These are phyloP conservation scores for Osmoderma eremita DNA, from an alignment of 2,888 invertebrate species.

Conservation along the genomic window DNA sequence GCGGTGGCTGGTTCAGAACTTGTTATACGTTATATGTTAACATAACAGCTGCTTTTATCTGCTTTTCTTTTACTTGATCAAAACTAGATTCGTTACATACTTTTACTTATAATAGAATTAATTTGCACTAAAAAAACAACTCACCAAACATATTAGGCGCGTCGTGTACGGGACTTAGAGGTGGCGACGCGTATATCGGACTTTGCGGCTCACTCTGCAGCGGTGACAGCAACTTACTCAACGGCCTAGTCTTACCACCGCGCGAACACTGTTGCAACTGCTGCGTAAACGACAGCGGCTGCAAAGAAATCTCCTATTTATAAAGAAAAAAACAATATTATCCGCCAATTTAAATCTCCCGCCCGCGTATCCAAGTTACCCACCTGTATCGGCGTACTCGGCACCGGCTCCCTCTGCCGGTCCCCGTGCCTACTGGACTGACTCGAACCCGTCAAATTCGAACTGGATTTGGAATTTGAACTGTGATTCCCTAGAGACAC, in stretches of 20 bases:
- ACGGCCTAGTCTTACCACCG: conserved; percentile 72
- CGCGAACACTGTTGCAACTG: conserved; percentile 88
- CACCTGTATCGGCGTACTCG: conserved; percentile 54
- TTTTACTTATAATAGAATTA: background rate
- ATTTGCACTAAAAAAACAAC: conserved; percentile 11
- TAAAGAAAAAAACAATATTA: background rate
- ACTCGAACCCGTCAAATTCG: conserved; percentile 75
- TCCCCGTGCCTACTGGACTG: conserved; percentile 63
- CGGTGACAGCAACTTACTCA: conserved; percentile 70
- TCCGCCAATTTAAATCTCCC: background rate
- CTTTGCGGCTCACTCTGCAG: conserved; percentile 75
- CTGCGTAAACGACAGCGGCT: conserved; percentile 89
- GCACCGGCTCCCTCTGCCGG: conserved; percentile 55
- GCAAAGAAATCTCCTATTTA: conserved; percentile 53
- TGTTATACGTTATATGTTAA: no score
- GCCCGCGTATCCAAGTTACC: background rate
- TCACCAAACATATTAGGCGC: conserved; percentile 61
- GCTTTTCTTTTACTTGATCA: background rate
- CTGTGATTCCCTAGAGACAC: conserved; percentile 75
- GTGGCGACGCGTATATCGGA: conserved; percentile 77
- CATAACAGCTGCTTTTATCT: no score
- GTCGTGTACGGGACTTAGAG: conserved; percentile 68
- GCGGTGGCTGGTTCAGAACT: no score
- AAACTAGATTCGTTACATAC: no score
- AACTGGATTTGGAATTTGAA: conserved; percentile 82